Evolutionary conservation across 2,888 invertebrate genomes (phyloP), one percentile per base, ranked within the genome.

Genomic region (Lypha dubia): DNA sequence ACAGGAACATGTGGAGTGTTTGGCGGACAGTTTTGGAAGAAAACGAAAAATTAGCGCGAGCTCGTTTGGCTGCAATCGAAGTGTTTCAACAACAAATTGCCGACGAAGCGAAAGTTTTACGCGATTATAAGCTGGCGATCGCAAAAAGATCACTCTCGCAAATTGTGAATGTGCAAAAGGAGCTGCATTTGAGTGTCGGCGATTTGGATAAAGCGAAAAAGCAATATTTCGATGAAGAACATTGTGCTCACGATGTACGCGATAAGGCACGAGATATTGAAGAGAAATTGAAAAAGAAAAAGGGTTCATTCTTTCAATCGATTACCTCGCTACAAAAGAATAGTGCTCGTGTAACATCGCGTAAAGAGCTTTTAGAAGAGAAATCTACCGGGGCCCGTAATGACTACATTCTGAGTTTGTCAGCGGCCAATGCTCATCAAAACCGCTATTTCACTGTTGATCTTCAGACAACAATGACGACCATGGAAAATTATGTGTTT

Each of bases 1-100:
- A 1, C 11, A 98, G 98, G 97, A 98, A 98, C 91, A 97, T 98
- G 95, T 97, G 97, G 96, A 97, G 97, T 90, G 98, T 98, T n/a
- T 99, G 98, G 98, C 94, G 98, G 86, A 97, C 97, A 0, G 97
- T 98, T 3, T 93, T 99, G 88, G 98, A 98, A 91, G 98, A 98
- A 93, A 98, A 98, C 90, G 98, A 98, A 91, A 97, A 97, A 91
- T 93, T 98, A 88, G 98, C 98, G 15, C 95, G 97, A 86, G 97
- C 98, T 20, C 94, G 98, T 62, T 93, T 98, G 74, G 97, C 98
- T 0, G 98, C 98, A 0, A 97, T 98, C 44, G 98, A 98, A 93
- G 96, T 98, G 22, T 98, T 98, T 92, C 97, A 97, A 91, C 97
- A 98, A 92, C 97, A 98, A 93, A 97, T 98, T 85, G 97, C 97